phyloP scores from a whole-genome alignment of 2,888 invertebrate genomes.

The Hecatera dysodea region DNA sequence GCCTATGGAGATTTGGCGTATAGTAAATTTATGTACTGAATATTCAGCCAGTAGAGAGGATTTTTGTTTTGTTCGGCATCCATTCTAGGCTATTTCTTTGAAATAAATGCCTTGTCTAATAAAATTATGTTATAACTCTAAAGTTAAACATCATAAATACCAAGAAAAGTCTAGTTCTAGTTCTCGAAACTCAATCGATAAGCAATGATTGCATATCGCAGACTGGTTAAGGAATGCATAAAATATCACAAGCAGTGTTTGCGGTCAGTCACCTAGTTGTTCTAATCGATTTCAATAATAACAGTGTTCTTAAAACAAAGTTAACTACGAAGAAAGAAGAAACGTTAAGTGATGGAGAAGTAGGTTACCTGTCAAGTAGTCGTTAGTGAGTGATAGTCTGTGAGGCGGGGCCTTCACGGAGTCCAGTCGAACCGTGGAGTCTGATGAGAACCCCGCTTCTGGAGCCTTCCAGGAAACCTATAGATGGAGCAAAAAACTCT shows the following conservation, averaged over 20 bases:
- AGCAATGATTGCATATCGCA: slow-evolving; percentile 29
- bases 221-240: slow-evolving; percentile 34
- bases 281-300: slow-evolving; percentile 38
- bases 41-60: not conserved
- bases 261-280: slow-evolving; percentile 53
- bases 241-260: slow-evolving; percentile 42
- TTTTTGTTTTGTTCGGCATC: slow-evolving; percentile 23
- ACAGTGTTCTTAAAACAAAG: slow-evolving; percentile 9
- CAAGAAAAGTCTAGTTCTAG: slow-evolving; percentile 12
- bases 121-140: not conserved
- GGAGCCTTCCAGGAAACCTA: slow-evolving; percentile 89
- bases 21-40: slow-evolving; percentile 1
- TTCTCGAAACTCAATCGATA: slow-evolving; percentile 48
- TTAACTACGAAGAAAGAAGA: slow-evolving; percentile 1
- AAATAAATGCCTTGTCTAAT: not conserved
- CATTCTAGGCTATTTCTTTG: not conserved
- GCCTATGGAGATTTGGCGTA: slow-evolving; percentile 47
- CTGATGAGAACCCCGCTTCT: slow-evolving; percentile 85
- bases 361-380: slow-evolving; percentile 85
- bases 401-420: slow-evolving; percentile 83
- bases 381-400: slow-evolving; percentile 89
- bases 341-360: slow-evolving; percentile 11
- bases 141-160: not conserved
- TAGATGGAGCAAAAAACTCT: not conserved
- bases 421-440: slow-evolving; percentile 84